These are phyloP conservation scores for Hipposideros larvatus DNA, from an alignment of 2,797 vertebrate genomes.

Conservation along the genomic window DNA sequence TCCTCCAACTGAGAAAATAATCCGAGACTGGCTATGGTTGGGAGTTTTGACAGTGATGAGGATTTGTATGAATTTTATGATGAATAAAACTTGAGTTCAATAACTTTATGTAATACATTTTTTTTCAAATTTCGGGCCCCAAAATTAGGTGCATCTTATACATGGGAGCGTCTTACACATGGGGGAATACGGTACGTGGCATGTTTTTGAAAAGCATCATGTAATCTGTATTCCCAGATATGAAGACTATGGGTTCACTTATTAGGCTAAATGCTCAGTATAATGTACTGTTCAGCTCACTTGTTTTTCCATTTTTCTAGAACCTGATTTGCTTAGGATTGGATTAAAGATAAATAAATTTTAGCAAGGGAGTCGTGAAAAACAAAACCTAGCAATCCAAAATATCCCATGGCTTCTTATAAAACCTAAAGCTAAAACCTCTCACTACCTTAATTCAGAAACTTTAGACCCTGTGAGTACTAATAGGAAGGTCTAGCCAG, in stretches of 20 bases:
- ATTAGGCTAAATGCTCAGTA: neutral
- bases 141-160: no score
- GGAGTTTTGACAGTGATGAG: no score
- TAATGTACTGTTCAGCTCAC: neutral
- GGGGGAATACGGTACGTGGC: no score
- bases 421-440: constrained; percentile 11
- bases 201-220: neutral
- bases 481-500: neutral
- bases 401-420: neutral
- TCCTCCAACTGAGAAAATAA: no score
- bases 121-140: no score
- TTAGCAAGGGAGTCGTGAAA: neutral
- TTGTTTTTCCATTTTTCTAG: constrained; percentile 2
- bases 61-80: no score
- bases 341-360: constrained; percentile 20
- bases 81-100: no score
- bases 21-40: no score
- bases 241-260: neutral
- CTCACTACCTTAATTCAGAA: neutral
- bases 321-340: neutral
- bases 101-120: no score
- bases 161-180: no score
- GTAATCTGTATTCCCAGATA: neutral
- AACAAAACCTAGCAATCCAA: neutral
- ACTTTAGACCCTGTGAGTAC: neutral